Base-by-base conservation (phyloP, 2,797 vertebrate species). In the Takifugu rubripes region DNA sequence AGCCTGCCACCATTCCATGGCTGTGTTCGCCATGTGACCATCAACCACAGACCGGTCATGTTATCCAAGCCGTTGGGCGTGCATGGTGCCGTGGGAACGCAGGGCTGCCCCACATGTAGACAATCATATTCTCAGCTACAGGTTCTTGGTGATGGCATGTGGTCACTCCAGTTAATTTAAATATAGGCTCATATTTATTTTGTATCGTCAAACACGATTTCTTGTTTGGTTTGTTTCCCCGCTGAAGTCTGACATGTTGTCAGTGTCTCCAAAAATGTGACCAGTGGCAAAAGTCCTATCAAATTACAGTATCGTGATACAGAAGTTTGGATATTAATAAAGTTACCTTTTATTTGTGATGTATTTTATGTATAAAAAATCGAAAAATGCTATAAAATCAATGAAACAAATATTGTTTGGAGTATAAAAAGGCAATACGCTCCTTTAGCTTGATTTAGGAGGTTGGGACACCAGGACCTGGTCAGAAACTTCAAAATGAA, bases 31-130 rank as follows among this genome's bases (percentile, higher is more conserved):
- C 89, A 72, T 5, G 79, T 89, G 12, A 51, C 56, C 2, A 56
- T 96, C 10, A 95, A 97, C 60, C 71, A 48, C 59, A 65, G 78
- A 49, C 68, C 50, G 0, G 45, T 86, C 29, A 24, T 79, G 24
- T 17, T 95, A 79, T 85, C 65, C 0, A 84, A 31, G 43, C 87
- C 90, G 0, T 74, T 87, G 0, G 55, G 71, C 0, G 49, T 92
- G 48, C 74, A 74, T 4, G 96, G 97, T 5, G 84, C 91, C 0
- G 94, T 95, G 0, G 86, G 92, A 1, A 88, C 89, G 0, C 79
- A 70, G 12, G 93, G 96, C 69, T 99, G 97, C 60, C 96, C 0
- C 33, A 73, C 60, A 61, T 84, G 31, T 96, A 85, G 84, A 49
- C 24, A 52, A 45, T 67, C 75, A 63, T 70, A 66, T 49, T 57